Base-by-base conservation (phyloP, 92 coral and sea anemone genomes). In the Scolanthus callimorphus region DNA sequence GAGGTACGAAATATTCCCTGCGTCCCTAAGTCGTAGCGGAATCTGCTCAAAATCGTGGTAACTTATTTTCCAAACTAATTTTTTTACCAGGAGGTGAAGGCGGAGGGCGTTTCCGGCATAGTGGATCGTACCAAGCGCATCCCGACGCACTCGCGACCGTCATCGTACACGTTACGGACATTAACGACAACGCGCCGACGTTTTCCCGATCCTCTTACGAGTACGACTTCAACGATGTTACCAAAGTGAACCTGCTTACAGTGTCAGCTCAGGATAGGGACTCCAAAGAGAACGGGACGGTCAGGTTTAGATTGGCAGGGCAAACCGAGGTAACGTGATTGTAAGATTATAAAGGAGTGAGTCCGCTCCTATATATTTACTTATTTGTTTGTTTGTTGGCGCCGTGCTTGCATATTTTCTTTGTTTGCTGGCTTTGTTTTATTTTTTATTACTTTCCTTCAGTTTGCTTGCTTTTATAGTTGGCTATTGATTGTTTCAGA, bases 151-250 rank as follows among this genome's bases (percentile, higher is more conserved):
- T 65, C 19, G 96, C 96, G 15, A 45, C 73, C 3, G 96, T 92
- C 34, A 77, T 81, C 73, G 69, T 92, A 34, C 59, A 52, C 2
- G 67, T 92, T 3, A 58, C 71, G 12, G 98, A 92, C 57, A 60
- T 73, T 29, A 92, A 92, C 62, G 98, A 92, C 63, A 88, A 89
- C 34, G 72, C 98, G 3, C 98, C 98, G 11, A 62, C 46, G 38
- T 92, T 92, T 59, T 10, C 38, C 0, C 24, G 65, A 30, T 25
- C 59, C 20, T 37, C 78, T 17, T 91, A 91, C 56, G 66, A 69
- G 17, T 83, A 67, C 69, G 59, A 39, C 48, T 81, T 89, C 49
- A 37, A 29, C 11, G 74, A 69, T 59, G 59, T 73, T 37, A 43
- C 31, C 28, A 79, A 59, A 26, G 68, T 45, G 27, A 56, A 53